Evolutionary conservation across 1,140 invertebrate species (phyloP), one percentile per base, ranked within the genome.

Genomic region (Conopomorpha cramerella): DNA sequence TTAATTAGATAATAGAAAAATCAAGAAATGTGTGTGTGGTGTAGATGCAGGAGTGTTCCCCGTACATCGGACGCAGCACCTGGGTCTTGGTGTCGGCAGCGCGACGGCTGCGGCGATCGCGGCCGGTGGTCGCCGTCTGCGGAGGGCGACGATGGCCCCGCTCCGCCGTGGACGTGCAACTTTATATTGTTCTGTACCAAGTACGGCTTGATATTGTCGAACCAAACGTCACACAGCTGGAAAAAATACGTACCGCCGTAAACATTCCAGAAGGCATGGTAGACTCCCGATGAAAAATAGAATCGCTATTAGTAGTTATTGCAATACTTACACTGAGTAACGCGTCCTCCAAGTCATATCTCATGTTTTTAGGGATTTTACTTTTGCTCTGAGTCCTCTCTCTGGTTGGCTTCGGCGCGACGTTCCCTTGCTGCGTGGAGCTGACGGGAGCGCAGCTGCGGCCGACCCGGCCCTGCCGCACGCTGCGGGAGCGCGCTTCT

Each of bases 171-270:
- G 0, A 60, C 46, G 41, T 76, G 71, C 28, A 76, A 30, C 49
- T 76, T 76, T 31, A 76, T 57, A 15, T 73, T 73, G 45, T 76
- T 76, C 1, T 54, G 46, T 4, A 70, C 46, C 28, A 76, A 38
- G 36, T 67, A 53, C 10, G 71, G 71, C 35, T 76, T 76, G 17
- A 76, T 73, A 23, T 71, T 59, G 11, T 68, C 63, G 31, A 76
- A 73, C 71, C 71, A 76, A 11, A 73, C 57, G 33, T 76, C 66
- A 25, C 71, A 76, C 16, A 76, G 39, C 71, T 76, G 47, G 33
- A 51, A 52, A 18, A 31, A 30, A 35, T 17, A 28, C 12, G 16
- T n/a, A n/a, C n/a, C n/a, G n/a, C n/a, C n/a, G n/a, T n/a, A n/a
- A n/a, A n/a, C n/a, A n/a, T n/a, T n/a, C n/a, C n/a, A n/a, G n/a